A percentile compares a stretch with the other conserved stretches of the same genome.
Conservation (phyloP, 2,113 vertebrate genomes). For the Riparia riparia region DNA sequence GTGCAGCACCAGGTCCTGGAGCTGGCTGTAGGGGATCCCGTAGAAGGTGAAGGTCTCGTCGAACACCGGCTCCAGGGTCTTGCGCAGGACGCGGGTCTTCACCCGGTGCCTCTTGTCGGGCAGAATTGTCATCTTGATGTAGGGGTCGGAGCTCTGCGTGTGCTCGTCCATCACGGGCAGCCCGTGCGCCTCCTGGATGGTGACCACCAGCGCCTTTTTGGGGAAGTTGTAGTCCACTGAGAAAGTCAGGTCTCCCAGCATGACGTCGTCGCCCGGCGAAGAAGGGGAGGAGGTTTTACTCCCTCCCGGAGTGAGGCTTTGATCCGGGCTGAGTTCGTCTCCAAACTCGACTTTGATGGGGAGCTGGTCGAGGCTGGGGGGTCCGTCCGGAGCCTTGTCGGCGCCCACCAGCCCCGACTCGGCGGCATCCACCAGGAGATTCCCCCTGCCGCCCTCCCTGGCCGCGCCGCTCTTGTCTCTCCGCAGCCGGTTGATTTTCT, state of each 20-base stretch:
- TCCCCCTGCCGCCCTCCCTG: conserved; percentile 61
- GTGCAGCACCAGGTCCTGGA: conserved; percentile 93
- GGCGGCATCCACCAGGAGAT: conserved; percentile 78
- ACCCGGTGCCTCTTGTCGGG: conserved; percentile 96
- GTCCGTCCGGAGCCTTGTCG: background rate
- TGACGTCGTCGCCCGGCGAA: conserved; percentile 82
- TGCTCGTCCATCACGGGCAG: conserved; percentile 91
- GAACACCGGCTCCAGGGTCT: conserved; percentile 91
- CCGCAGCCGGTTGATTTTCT: conserved; percentile 83
- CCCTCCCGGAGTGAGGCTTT: conserved; percentile 83
- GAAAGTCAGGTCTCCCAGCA: conserved; percentile 87
- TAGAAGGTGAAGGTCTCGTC: conserved; percentile 99
- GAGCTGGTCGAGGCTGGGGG: conserved; percentile 77
- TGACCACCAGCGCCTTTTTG: conserved; percentile 96
- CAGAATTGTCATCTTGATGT: conserved; percentile 98
- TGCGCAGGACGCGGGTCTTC: conserved; percentile 93
- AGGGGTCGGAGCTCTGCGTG: conserved; percentile 89
- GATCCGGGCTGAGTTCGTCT: conserved; percentile 83
- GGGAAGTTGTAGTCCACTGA: conserved; percentile 98
- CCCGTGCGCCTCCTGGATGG: conserved; percentile 90
- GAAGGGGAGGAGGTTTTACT: conserved; percentile 86
- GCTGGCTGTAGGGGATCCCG: conserved; percentile 91
- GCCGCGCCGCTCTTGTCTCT: conserved; percentile 69
- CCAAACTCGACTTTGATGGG: conserved; percentile 86
- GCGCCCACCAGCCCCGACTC: conserved; percentile 80